These are phyloP conservation scores for Mormyrops attenuatus DNA, from an alignment of 2,797 vertebrate species.

Conservation along the genomic window DNA sequence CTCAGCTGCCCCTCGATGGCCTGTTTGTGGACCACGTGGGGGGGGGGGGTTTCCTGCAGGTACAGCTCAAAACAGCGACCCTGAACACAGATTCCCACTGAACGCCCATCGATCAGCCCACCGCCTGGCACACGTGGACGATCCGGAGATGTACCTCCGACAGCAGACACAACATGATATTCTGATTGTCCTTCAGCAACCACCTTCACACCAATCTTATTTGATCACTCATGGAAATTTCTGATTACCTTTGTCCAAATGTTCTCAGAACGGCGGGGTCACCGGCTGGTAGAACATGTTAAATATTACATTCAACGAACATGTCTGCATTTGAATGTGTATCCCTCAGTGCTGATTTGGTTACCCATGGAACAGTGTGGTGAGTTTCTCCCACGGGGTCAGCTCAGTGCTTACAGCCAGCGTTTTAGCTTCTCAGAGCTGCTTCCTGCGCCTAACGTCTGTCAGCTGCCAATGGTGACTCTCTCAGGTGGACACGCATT, in stretches of 20 bases:
- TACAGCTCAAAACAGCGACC: background rate
- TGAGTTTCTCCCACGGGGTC: background rate
- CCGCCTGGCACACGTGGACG: background rate
- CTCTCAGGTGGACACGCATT: background rate
- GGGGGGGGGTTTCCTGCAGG: background rate
- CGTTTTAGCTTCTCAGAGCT: background rate
- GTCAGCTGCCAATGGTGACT: background rate
- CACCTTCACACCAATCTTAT: background rate
- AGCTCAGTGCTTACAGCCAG: background rate
- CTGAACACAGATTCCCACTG: background rate
- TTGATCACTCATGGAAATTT: background rate
- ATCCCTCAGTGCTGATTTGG: background rate
- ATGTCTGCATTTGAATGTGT: background rate
- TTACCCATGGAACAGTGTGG: background rate
- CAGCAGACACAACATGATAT: background rate
- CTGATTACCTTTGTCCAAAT: background rate
- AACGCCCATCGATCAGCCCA: background rate
- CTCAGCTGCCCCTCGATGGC: background rate
- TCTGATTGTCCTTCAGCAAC: background rate
- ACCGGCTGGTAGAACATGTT: background rate
- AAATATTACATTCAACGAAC: background rate
- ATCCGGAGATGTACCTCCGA: background rate
- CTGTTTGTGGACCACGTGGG: background rate
- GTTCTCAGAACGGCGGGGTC: background rate
- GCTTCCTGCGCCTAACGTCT: background rate